Evolutionary conservation across 2,888 invertebrate species (phyloP).

Genomic region (Platycheirus rosarum): DNA sequence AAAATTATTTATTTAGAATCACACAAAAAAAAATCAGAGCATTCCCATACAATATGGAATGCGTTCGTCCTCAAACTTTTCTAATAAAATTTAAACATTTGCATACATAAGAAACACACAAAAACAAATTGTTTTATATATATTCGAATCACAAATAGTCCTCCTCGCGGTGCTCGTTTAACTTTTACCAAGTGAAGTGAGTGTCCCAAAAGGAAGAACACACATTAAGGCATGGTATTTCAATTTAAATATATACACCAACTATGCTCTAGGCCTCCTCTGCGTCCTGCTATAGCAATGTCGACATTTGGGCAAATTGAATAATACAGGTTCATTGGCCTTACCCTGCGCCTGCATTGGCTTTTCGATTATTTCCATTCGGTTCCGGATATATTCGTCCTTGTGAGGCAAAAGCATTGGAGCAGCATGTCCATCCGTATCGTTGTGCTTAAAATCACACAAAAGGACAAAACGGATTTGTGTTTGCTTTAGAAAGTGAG

Average conservation of each 20-base stretch:
- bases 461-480: slow-evolving; percentile 65
- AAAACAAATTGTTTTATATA: slow-evolving; percentile 41
- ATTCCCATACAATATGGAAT: slow-evolving; percentile 14
- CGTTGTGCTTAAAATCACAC: slow-evolving; percentile 63
- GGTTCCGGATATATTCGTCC: slow-evolving; percentile 20
- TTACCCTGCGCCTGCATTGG: slow-evolving; percentile 67
- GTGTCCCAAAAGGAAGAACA: slow-evolving; percentile 19
- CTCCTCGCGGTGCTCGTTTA: not conserved
- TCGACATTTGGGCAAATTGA: slow-evolving; percentile 70
- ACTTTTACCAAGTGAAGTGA: no score
- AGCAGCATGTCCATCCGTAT: slow-evolving; percentile 55
- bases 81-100: slow-evolving; percentile 56
- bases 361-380: slow-evolving; percentile 69
- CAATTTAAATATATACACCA: slow-evolving; percentile 7
- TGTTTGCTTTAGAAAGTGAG: slow-evolving; percentile 48
- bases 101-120: slow-evolving; percentile 47
- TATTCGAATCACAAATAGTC: slow-evolving; percentile 33
- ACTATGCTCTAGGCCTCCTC: not conserved
- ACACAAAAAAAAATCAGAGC: no score
- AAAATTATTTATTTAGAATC: no score
- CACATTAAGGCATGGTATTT: not conserved
- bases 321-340: slow-evolving; percentile 71
- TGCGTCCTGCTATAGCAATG: slow-evolving; percentile 35
- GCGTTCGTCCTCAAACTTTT: slow-evolving; percentile 40
- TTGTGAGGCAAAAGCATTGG: slow-evolving; percentile 31